Evolutionary conservation across 1,140 invertebrate species (phyloP), one percentile per base, ranked within the genome.

Genomic region (Harpegnathos saltator): DNA sequence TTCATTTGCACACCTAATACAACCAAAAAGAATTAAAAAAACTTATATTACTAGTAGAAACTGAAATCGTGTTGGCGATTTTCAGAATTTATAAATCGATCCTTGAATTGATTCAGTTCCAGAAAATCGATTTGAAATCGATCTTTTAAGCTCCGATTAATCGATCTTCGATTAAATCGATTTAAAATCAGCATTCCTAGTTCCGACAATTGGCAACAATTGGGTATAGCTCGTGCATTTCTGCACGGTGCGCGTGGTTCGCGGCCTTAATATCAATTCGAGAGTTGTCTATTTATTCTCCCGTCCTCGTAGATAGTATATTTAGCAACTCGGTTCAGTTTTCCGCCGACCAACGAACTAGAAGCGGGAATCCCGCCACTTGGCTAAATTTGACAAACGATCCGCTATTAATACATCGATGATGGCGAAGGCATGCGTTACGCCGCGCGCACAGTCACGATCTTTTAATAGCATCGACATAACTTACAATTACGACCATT

Each of bases 301-400:
- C 38, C 52, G 44, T 33, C 19, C 26, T 44, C 22, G 15, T 56
- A 11, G n/a, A 66, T 56, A 15, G 33, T 78, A 78, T 78, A 78
- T 56, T 78, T 78, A 78, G 63, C 26, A 38, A 26, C 22, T 29
- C 29, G 61, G 62, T 77, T 52, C 66, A 77, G 26, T 66, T 68
- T 78, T 26, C 52, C 52, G 69, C 75, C 69, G 22, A 68, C 62
- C 61, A 68, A 69, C 50, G 33, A 33, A 78, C 22, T 78, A 69
- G 65, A 58, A 78, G 54, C 50, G 75, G 62, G 15, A 78, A 58
- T 78, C 29, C 29, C 63, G 50, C 75, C 12, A 78, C 52, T 78
- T 19, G 3, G 63, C 50, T 78, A 78, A 78, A 69, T 63, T 78
- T 78, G 75, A 78, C 62, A 78, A 78, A 78, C 50, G 14, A n/a